Conservation (phyloP, 2,113 vertebrate genomes). For the Empidonax alnorum region DNA sequence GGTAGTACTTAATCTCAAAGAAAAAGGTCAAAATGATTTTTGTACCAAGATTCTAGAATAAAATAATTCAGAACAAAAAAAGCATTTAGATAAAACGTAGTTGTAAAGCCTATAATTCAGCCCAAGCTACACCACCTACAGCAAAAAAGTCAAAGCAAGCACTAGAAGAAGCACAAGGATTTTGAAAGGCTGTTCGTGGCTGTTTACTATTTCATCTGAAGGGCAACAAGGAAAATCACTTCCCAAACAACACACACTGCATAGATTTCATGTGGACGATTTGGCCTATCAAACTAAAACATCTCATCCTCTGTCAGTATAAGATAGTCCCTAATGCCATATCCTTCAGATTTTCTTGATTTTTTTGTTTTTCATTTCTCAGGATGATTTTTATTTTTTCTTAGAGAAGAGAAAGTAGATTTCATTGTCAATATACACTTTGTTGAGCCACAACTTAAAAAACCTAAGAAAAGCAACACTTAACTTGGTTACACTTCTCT, state of each 20-base stretch:
- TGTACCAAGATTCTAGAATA: neutral
- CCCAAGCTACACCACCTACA: neutral
- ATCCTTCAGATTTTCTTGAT: neutral
- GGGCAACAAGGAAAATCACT: neutral
- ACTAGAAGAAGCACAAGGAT: neutral
- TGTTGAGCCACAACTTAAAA: neutral
- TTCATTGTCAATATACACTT: neutral
- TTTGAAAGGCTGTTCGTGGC: neutral
- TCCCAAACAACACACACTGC: neutral
- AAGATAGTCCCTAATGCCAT: neutral
- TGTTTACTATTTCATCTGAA: neutral
- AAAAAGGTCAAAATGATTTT: neutral
- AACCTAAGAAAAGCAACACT: neutral
- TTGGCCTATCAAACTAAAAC: neutral
- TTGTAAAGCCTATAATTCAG: neutral
- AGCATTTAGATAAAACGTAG: neutral
- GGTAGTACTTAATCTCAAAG: neutral
- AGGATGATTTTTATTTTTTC: neutral
- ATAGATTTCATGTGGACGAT: neutral
- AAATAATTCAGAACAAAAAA: neutral
- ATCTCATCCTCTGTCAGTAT: neutral
- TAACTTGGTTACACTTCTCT: neutral
- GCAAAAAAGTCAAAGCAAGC: neutral
- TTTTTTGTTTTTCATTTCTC: neutral
- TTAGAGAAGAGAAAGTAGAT: neutral